These are phyloP conservation scores for Corydoras sp. DNA, from an alignment of 2,113 vertebrate genomes.

Conservation along the genomic window DNA sequence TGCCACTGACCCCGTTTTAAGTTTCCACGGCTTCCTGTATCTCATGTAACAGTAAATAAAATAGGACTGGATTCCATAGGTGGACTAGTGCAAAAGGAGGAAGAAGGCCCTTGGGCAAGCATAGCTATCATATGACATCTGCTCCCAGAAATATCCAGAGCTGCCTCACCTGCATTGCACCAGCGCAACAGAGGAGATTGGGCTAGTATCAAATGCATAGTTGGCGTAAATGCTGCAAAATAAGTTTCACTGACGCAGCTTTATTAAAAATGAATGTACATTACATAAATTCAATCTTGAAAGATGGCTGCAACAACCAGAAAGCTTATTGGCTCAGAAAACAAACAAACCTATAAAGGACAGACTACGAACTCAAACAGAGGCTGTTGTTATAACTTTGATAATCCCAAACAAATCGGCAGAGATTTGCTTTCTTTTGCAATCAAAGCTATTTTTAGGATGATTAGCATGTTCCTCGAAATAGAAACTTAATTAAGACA, in stretches of 20 bases:
- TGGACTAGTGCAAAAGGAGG: no score
- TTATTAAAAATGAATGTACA: not conserved
- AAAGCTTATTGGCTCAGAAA: not conserved
- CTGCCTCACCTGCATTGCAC: conserved; percentile 30
- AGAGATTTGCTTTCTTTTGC: not conserved
- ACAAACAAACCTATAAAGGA: not conserved
- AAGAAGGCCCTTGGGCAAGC: not conserved
- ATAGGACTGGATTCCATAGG: not conserved
- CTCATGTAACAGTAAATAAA: not conserved
- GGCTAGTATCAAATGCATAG: no score
- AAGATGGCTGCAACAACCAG: not conserved
- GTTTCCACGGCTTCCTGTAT: not conserved
- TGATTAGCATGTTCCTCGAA: not conserved
- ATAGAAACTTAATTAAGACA: no score
- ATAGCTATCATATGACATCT: conserved; percentile 6
- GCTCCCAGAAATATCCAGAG: not conserved
- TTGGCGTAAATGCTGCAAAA: not conserved
- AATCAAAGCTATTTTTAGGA: not conserved
- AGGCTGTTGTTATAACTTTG: not conserved
- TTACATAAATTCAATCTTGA: not conserved
- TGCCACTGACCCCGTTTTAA: not conserved
- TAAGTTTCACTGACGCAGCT: not conserved
- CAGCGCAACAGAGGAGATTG: not conserved
- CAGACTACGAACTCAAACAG: not conserved
- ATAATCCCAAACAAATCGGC: not conserved